Evolutionary conservation across 2,888 invertebrate genomes (phyloP), one percentile per base, ranked within the genome.

Genomic region (Folsomia candida): DNA sequence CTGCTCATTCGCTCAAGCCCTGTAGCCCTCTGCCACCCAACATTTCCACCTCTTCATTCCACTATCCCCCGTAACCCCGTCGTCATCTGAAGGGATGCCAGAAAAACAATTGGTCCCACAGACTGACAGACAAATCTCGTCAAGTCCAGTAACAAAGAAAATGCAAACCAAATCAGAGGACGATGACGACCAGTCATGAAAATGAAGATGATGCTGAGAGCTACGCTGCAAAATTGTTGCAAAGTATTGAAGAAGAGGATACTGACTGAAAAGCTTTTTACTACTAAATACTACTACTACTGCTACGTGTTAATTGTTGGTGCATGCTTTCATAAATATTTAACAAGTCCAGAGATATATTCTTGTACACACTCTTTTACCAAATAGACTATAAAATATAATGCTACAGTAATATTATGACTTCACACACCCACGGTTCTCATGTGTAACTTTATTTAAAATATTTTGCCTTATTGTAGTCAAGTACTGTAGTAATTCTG

Each of bases 1-100:
- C 65, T 79, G 79, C 72, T 78, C 78, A 58, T 57, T 78, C 51
- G 70, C 75, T 37, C 77, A 77, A 69, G 75, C 70, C 64, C 70
- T 76, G 67, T 76, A 72, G 67, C 37, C 37, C 37, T 14, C 37
- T 37, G n/a, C n/a, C n/a, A n/a, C n/a, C 62, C 29, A 51, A 47
- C 27, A 22, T 27, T 3, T 51, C 24, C n/a, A 6, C 18, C 61
- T 60, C 24, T 60, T 25, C 24, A 14, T 20, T 60, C 24, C 26
- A 4, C 14, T 60, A 4, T 54, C n/a, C n/a, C n/a, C n/a, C n/a
- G n/a, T n/a, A n/a, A n/a, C n/a, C n/a, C n/a, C n/a, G n/a, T n/a
- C n/a, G n/a, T n/a, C n/a, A n/a, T n/a, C n/a, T n/a, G n/a, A n/a
- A n/a, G n/a, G n/a, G n/a, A n/a, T n/a, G n/a, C n/a, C n/a, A n/a